These are phyloP conservation scores for Geophilus truncorum DNA, from an alignment of 2,888 invertebrate genomes.

Conservation along the genomic window DNA sequence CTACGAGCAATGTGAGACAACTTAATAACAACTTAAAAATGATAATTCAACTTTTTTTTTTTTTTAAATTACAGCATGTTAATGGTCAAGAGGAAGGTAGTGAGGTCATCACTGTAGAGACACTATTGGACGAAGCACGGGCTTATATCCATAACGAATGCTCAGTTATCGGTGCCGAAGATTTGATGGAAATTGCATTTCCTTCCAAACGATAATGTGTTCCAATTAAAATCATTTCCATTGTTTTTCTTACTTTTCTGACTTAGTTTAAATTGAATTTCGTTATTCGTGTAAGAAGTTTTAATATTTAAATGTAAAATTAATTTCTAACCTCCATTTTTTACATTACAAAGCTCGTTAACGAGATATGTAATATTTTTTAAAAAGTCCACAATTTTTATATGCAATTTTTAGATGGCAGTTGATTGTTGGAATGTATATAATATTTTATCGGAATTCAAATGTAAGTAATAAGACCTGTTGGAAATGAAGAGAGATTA, in stretches of 20 bases:
- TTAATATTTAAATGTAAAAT: background rate
- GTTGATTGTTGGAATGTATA: background rate
- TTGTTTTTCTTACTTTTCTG: background rate
- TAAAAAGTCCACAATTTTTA: background rate
- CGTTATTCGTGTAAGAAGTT: background rate
- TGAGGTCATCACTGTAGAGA: background rate
- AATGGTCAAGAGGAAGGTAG: conserved; percentile 14
- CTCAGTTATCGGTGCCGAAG: conserved; percentile 31
- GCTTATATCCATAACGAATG: conserved; percentile 31
- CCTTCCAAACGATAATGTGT: conserved; percentile 30
- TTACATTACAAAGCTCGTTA: background rate
- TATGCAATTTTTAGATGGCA: background rate
- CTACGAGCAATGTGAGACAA: background rate
- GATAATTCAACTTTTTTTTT: background rate
- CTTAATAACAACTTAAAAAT: background rate
- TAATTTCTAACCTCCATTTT: background rate
- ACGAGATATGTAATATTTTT: background rate
- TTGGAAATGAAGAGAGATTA: background rate
- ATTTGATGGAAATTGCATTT: conserved; percentile 34
- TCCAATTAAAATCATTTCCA: background rate
- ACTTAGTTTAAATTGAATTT: background rate
- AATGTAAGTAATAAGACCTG: background rate
- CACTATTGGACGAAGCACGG: conserved; percentile 25
- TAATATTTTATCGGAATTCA: background rate
- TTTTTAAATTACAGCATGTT: conserved; percentile 21